Base-by-base conservation (phyloP, 2,888 invertebrate genomes). In the Zeuzera pyrina region DNA sequence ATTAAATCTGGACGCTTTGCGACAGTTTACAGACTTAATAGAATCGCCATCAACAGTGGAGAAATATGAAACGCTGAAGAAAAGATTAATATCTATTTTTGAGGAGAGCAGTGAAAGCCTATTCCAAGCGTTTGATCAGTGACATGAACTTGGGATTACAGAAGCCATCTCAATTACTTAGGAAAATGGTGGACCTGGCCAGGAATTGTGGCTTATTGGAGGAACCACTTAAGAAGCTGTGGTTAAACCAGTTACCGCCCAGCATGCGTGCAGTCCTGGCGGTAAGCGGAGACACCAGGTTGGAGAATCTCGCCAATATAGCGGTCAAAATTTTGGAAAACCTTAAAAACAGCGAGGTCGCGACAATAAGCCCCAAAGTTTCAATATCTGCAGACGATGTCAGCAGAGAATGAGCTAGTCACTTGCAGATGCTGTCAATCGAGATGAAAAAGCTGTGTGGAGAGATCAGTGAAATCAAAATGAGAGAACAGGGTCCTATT, bases 91-190 rank as follows among this genome's bases (percentile, higher is more conserved):
- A 2, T 3, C 15, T 7, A 31, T 35, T 3, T 44, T 31, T 22
- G 35, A 41, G 15, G 41, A 41, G 28, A 28, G 28, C 6, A 35
- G 23, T 6, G 19, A 35, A 13, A 21, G 35, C 5, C 37, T 36
- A 24, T 34, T 43, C 12, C 37, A 40, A 7, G 33, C 32, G 22
- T n/a, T 16, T 43, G 8, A 21, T 41, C 3, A 28, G 24, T 8
- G 31, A 35, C n/a, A 28, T 35, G 26, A 33, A 39, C n/a, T 16
- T 43, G 11, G 43, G 41, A n/a, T 15, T 24, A 11, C 39, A 39
- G 14, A 32, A 31, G 13, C 38, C 36, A 3, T 26, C 34, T 1
- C 38, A 38, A 25, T 29, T 37, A 7, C 25, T 43, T 10, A 15
- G 38, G 8, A 19, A 27, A 8, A 43, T 38, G 40, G 32, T 23